Conservation (phyloP, 1,140 invertebrate genomes). For the Plectus sambesii region DNA sequence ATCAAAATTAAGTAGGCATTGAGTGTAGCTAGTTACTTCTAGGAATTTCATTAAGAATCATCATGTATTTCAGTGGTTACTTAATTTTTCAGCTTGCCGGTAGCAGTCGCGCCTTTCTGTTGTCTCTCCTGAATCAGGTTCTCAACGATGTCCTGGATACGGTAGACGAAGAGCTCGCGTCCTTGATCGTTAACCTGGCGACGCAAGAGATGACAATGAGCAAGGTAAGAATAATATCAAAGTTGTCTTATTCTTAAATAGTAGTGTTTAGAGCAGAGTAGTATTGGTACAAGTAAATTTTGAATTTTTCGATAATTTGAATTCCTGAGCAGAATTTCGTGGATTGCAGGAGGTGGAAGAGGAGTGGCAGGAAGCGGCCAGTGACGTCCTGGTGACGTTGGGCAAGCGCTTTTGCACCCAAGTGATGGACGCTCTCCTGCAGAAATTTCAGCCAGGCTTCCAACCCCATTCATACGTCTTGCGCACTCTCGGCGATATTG, state of each 20-base stretch:
- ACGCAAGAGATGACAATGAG: conserved; percentile 45
- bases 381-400: conserved; percentile 38
- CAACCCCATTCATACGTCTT: conserved; percentile 38
- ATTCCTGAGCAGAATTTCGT: no score
- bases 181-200: conserved; percentile 42
- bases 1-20: no score
- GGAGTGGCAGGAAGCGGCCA: conserved; percentile 39
- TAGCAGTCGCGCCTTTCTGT: conserved; percentile 28
- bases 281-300: no score
- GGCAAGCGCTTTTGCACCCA: conserved; percentile 35
- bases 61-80: no score
- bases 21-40: no score
- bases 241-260: no score
- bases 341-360: conserved; percentile 34
- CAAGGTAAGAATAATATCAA: no score
- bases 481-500: conserved; percentile 34
- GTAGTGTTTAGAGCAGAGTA: no score
- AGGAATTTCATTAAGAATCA: no score
- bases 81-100: conserved; percentile 23
- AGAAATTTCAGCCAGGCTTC: conserved; percentile 38
- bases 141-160: conserved; percentile 23
- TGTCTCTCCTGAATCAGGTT: conserved; percentile 24
- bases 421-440: conserved; percentile 39
- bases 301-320: no score
- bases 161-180: conserved; percentile 38